These are phyloP conservation scores for Hanleya hanleyi DNA, from an alignment of 2,888 invertebrate species.

Conservation along the genomic window DNA sequence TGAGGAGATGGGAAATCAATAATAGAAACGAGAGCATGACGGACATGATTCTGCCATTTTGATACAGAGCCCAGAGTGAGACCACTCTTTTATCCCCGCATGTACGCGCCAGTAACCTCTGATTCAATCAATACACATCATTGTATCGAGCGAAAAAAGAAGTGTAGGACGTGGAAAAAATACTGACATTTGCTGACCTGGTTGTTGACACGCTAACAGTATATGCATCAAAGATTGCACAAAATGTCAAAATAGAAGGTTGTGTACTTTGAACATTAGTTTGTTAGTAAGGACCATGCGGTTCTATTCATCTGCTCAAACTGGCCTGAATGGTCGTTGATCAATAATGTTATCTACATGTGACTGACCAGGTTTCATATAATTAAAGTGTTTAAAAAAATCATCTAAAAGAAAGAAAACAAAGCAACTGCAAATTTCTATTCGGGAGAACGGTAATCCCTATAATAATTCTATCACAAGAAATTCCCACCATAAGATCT, in stretches of 20 bases:
- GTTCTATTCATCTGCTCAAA: no score
- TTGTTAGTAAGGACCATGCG: no score
- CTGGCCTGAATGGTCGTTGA: no score
- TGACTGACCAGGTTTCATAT: no score
- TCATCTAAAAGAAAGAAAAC: no score
- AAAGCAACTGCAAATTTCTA: no score
- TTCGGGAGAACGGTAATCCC: no score
- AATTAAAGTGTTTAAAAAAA: no score
- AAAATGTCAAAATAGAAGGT: background rate
- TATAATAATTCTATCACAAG: no score
- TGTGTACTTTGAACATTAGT: no score
- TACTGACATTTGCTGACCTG: background rate
- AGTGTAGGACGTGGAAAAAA: background rate
- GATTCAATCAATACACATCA: background rate
- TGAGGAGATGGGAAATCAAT: background rate
- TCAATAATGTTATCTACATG: no score
- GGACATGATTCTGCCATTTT: background rate
- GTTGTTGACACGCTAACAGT: background rate
- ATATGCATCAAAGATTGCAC: background rate
- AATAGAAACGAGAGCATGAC: background rate
- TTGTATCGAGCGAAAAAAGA: background rate
- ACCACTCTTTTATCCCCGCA: background rate
- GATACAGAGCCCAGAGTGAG: background rate
- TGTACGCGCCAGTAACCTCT: background rate
- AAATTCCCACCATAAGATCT: no score